Base-by-base conservation (phyloP, 2,888 invertebrate species). In the Heliconius ismenius region DNA sequence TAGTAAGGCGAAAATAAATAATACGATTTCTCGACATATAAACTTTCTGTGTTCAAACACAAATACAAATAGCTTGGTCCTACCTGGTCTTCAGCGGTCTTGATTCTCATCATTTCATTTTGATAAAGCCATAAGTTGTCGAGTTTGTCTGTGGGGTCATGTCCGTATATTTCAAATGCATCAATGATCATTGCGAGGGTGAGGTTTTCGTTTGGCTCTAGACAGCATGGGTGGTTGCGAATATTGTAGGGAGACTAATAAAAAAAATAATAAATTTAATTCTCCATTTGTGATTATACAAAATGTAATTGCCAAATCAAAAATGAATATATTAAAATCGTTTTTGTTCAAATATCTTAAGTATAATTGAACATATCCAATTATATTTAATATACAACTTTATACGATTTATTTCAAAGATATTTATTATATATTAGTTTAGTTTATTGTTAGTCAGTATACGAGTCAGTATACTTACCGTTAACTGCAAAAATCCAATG, bases 101-200 rank as follows among this genome's bases (percentile, higher is more conserved):
- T 93, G n/a, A 94, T 83, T 80, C 88, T 85, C 83, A 93, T 76
- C 93, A 94, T 93, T 82, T 93, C 93, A 77, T 87, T 89, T 85
- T 93, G 93, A 79, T 94, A 94, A 1, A 91, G 87, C 90, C 90
- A 90, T 26, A 94, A 81, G 77, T 93, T 90, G 81, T 94, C 93
- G 76, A 94, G 85, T 77, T 94, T 94, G 82, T 94, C 93, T 0
- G 93, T 92, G 4, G 93, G 93, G 79, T 94, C 93, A 82, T 94
- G 93, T 3, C 93, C 93, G 83, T 93, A 94, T 80, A 94, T 93
- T 82, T 94, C 93, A 83, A 92, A 93, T 2, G 93, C 93, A 81
- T 94, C 93, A 75, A 94, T 93, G 78, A 94, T 91, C 93, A 93
- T 93, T 1, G 93, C 93, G 54, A 94, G 87, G 0, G 93, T 92